A percentile compares a stretch with the other conserved stretches of the same genome.
phyloP scores from a whole-genome alignment of 2,888 invertebrate genomes.

The Oxyscelio sp. region DNA sequence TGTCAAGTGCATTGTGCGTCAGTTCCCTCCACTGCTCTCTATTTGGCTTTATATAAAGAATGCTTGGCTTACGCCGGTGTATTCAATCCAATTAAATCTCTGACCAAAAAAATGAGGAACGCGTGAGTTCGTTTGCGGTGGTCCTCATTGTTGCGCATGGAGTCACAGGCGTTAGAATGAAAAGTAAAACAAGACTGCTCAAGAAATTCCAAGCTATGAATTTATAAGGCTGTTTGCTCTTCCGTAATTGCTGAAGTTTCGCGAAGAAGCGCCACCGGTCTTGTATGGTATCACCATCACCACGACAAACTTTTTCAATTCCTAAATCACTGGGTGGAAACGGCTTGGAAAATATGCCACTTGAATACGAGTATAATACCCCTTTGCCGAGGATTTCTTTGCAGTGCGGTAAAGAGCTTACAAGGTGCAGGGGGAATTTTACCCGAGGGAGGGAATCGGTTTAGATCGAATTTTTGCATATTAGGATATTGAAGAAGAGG shows the following conservation, averaged over 20 bases:
- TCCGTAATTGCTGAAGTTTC: constrained; percentile 83
- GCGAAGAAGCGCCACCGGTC: constrained; percentile 43
- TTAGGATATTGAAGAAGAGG: no score
- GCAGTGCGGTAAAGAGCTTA: constrained; percentile 56
- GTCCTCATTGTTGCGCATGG: constrained; percentile 31
- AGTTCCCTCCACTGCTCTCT: constrained; percentile 29
- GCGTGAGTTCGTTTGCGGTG: not conserved
- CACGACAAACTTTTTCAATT: constrained; percentile 80
- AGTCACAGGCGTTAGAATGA: constrained; percentile 20
- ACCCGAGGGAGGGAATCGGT: constrained; percentile 38
- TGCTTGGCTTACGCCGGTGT: constrained; percentile 30
- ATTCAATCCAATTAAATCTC: no score
- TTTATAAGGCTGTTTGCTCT: constrained; percentile 84
- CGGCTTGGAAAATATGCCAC: constrained; percentile 75
- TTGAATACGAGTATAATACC: constrained; percentile 62
- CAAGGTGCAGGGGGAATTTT: constrained; percentile 34
- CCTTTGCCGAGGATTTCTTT: constrained; percentile 59
- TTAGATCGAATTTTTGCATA: constrained; percentile 65
- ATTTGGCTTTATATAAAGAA: constrained; percentile 52
- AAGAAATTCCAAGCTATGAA: constrained; percentile 76
- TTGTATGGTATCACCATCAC: constrained; percentile 24
- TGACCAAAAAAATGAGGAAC: constrained; percentile 34
- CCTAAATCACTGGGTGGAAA: constrained; percentile 79
- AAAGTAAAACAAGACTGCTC: constrained; percentile 34
- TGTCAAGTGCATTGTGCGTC: constrained; percentile 52